Base-by-base conservation (phyloP, 2,888 invertebrate species). In the Ctena decussata region DNA sequence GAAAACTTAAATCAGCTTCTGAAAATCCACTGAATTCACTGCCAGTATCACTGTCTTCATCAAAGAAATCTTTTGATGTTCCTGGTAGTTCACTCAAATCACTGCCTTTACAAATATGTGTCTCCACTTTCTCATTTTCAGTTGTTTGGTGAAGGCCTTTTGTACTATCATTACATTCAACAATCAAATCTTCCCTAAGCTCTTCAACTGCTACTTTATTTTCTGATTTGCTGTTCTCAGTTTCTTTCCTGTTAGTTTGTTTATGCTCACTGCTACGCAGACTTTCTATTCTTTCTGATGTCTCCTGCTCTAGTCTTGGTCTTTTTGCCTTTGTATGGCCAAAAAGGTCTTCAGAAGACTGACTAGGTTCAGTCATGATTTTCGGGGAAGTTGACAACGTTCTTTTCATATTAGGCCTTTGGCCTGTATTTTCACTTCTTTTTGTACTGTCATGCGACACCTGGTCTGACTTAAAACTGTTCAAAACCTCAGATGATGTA, bases 1-100 rank as follows among this genome's bases (percentile, higher is more conserved):
- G 65, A 35, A n/a, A 32, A 18, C 35, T 72, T 18, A 87, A 27
- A 53, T 87, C 87, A 75, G 72, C 80, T 71, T 87, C 87, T 18
- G 87, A 87, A 46, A 87, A 87, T 5, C 87, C 87, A 83, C 87
- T 85, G 44, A 87, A 87, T 11, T 87, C 87, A 87, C 85, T 87
- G 15, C 32, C 65, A 53, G 72, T 73, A 18, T 84, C 86, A 69
- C 75, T 75, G 5, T 69, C 77, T 35, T 74, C 75, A 37, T 86
- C 84, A 35, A 21, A 21, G 21, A 65, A 65, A 65, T 65, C 35
- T 35, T 65, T 32, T 18, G 65, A 65, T 5, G 65, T 65, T 18
- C 65, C 65, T 35, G 65, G 65, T 2, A 65, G 18, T 35, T 65
- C 65, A 65, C 12, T 46, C 2, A 46, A n/a, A n/a, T n/a, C n/a